Evolutionary conservation across 2,888 invertebrate genomes (phyloP).

Genomic region (Oxycera nigricornis): DNA sequence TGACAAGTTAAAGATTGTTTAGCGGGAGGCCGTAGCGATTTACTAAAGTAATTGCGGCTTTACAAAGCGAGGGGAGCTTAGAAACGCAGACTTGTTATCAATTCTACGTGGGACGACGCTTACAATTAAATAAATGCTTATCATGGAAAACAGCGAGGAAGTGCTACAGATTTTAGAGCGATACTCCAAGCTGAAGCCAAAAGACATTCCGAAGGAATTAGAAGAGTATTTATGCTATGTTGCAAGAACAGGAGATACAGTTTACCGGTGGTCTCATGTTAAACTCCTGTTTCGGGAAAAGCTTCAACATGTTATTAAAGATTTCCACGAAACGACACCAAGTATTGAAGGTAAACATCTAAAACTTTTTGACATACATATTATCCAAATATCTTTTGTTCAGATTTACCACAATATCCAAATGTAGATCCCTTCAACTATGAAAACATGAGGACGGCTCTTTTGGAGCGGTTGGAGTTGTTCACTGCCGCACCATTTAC

Average conservation of each 20-base stretch:
- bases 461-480: constrained; percentile 81
- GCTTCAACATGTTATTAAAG: constrained; percentile 82
- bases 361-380: constrained; percentile 40
- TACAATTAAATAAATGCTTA: background rate
- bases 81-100: no score
- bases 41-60: no score
- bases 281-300: constrained; percentile 90
- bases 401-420: constrained; percentile 85
- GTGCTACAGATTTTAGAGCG: constrained; percentile 83
- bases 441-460: constrained; percentile 83
- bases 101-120: no score
- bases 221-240: constrained; percentile 90
- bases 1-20: no score
- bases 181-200: constrained; percentile 77
- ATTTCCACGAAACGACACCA: constrained; percentile 83
- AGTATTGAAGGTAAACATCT: constrained; percentile 63
- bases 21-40: no score
- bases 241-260: constrained; percentile 92
- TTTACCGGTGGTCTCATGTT: constrained; percentile 89
- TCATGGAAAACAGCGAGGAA: constrained; percentile 79
- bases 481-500: constrained; percentile 94
- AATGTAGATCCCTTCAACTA: constrained; percentile 92
- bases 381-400: constrained; percentile 46
- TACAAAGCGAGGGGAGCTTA: no score
- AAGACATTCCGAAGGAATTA: constrained; percentile 85